These are phyloP conservation scores for Chascanopsetta lugubris DNA, from an alignment of 2,113 vertebrate species.

Conservation along the genomic window DNA sequence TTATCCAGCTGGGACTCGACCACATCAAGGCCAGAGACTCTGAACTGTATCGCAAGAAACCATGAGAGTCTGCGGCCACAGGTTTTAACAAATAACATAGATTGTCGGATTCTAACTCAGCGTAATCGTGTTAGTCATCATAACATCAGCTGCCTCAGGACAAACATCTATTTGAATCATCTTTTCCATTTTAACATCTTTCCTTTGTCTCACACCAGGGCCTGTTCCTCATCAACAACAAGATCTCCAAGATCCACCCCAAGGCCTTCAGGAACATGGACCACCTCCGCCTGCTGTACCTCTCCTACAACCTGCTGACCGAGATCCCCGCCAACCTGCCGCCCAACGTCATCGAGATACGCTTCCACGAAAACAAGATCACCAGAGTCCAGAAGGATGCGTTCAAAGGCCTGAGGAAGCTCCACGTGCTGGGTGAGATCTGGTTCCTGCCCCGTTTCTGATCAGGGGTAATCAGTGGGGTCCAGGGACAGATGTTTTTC, in stretches of 20 bases:
- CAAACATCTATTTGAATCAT: not conserved
- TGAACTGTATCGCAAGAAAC: not conserved
- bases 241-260: constrained; percentile 92
- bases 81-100: not conserved
- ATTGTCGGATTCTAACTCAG: not conserved
- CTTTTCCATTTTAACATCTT: not conserved
- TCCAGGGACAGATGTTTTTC: not conserved
- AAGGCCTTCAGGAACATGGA: constrained; percentile 90
- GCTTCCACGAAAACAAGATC: constrained; percentile 95
- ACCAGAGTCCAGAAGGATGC: constrained; percentile 87
- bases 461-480: not conserved
- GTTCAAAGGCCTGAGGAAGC: constrained; percentile 90
- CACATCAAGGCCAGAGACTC: constrained; percentile 17
- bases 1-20: constrained; percentile 27
- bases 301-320: constrained; percentile 93
- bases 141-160: not conserved
- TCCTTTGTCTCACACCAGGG: constrained; percentile 77
- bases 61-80: not conserved
- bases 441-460: not conserved
- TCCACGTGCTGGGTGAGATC: constrained; percentile 92
- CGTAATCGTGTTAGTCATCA: not conserved
- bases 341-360: constrained; percentile 88
- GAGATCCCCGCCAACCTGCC: constrained; percentile 92
- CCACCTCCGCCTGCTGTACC: constrained; percentile 87
- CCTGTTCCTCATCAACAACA: constrained; percentile 95